These are phyloP conservation scores for Toxostoma redivivum DNA, from an alignment of 2,113 vertebrate species.

Conservation along the genomic window DNA sequence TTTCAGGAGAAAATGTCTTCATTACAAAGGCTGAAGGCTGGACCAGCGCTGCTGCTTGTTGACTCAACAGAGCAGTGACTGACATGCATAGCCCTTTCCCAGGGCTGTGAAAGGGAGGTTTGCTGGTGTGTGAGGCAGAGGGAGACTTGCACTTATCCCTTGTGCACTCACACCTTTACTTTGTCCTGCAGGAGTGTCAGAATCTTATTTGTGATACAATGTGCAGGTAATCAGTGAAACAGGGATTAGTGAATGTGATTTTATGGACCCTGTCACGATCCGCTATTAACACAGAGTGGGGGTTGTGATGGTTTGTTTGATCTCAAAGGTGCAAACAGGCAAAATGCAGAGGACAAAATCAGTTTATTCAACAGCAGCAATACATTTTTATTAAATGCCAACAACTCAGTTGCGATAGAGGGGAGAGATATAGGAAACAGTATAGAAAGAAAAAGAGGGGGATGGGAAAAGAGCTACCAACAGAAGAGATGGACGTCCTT, in stretches of 20 bases:
- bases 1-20: not conserved
- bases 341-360: no score
- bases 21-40: not conserved
- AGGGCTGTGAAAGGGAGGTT: not conserved
- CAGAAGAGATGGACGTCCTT: no score
- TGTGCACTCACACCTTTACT: not conserved
- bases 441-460: no score
- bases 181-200: not conserved
- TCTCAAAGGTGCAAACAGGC: no score
- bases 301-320: no score
- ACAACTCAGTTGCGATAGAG: no score
- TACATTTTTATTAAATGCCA: no score
- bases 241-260: not conserved
- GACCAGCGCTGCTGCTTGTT: not conserved
- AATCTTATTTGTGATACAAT: not conserved
- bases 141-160: not conserved
- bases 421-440: no score
- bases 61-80: not conserved
- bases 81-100: rapidly evolving
- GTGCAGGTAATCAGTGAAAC: not conserved
- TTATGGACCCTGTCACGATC: not conserved
- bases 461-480: no score
- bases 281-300: no score
- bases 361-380: no score
- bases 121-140: not conserved